phyloP scores from a whole-genome alignment of 2,888 invertebrate species.

The Acronicta psi region DNA sequence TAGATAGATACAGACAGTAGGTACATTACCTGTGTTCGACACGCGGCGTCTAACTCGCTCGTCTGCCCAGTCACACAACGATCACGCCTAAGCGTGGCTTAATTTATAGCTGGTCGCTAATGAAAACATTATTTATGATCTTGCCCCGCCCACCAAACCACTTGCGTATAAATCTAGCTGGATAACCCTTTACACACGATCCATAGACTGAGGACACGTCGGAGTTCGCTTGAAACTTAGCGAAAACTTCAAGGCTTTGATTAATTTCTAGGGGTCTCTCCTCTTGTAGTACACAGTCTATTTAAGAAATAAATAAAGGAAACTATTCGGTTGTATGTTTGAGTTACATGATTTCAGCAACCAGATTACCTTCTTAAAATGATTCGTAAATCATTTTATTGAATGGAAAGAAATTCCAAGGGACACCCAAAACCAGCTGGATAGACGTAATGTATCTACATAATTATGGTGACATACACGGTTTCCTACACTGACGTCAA shows the following conservation, averaged over 20 bases:
- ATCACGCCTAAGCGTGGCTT: constrained; percentile 33
- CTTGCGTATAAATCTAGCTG: constrained; percentile 37
- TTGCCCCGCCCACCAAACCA: constrained; percentile 24
- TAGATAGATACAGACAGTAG: too few species aligned
- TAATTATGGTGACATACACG: too few species aligned
- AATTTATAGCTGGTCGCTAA: constrained; percentile 67
- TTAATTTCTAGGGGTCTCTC: constrained; percentile 20
- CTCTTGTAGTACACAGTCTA: neutral
- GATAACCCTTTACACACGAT: constrained; percentile 31
- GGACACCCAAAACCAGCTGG: too few species aligned
- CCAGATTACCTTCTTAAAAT: too few species aligned
- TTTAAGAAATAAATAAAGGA: too few species aligned
- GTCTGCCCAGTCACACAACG: constrained; percentile 18
- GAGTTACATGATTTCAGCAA: too few species aligned
- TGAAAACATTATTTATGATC: constrained; percentile 70
- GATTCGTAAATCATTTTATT: too few species aligned
- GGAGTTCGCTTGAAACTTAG: constrained; percentile 24
- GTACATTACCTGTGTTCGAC: too few species aligned
- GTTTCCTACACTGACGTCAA: too few species aligned
- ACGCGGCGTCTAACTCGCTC: constrained; percentile 13
- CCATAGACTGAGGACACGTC: constrained; percentile 13
- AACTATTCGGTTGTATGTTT: too few species aligned
- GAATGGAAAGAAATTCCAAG: too few species aligned
- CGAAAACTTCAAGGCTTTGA: constrained; percentile 4
- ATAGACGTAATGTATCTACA: too few species aligned